Base-by-base conservation (phyloP, 2,113 vertebrate genomes). In the Tauraco erythrolophus region DNA sequence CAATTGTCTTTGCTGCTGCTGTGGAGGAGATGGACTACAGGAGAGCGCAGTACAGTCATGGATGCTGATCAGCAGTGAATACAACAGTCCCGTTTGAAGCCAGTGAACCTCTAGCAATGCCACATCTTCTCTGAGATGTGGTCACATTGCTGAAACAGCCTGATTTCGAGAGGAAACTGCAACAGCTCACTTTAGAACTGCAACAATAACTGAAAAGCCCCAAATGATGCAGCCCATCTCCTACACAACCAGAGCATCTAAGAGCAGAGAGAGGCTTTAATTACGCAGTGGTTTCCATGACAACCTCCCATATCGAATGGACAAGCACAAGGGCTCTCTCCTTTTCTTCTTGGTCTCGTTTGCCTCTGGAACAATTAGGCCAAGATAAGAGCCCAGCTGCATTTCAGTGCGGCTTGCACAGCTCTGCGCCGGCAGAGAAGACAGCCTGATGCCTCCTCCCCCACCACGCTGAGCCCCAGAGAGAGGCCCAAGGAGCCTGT, bases 291-390 rank as follows among this genome's bases (percentile, higher is more conserved):
- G 74, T 97, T 93, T 70, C 97, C 85, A 69, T 74, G 88, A 62
- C 90, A 92, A 97, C 95, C n/a, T 46, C 46, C 39, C 77, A 28
- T 60, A 54, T 68, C 92, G 86, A 90, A 74, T 69, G 71, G 82
- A 66, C 18, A 0, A 65, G 58, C 54, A 88, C 33, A 70, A 92
- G 85, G 71, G 33, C 82, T 69, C 82, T 85, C 57, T 76, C 37
- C 75, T 84, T 85, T 68, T 35, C 86, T 75, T 54, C 86, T 65
- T 8, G 41, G 24, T 77, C 76, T 86, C 19, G 0, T 84, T 74
- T 89, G 48, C 62, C 78, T 85, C 69, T 61, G 78, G 58, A 93
- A 69, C 77, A 88, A 72, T 53, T 1, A 57, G 31, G 65, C 21
- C 57, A 22, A 57, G 69, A 71, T 82, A 37, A 96, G 89, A 92